Evolutionary conservation across 37 sponge, comb jelly and placozoan species (phyloP), one percentile per base, ranked within the genome.

Genomic region (Chondrosia reniformis): DNA sequence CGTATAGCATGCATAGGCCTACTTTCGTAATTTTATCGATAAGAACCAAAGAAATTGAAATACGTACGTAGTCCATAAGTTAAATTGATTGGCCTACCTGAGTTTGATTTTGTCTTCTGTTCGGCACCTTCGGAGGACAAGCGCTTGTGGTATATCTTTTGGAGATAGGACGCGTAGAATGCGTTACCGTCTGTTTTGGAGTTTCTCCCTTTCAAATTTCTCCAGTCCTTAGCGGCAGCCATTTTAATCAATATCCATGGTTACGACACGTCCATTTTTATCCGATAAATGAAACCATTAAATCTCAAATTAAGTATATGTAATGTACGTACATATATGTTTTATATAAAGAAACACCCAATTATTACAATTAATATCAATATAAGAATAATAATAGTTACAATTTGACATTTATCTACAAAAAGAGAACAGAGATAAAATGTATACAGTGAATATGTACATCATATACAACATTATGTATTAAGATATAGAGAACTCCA

Each of bases 331-430:
- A 17, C 54, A 12, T 49, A 12, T 17, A 49, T 12, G 54, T 49
- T 12, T 17, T 12, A 49, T 55, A 91, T 84, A 41, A 86, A 71
- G 63, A 93, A 93, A 36, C 86, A 78, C 0, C 84, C 46, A 13
- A 93, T 74, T 15, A 93, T 77, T 22, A 89, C 46, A 15, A 93
- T 55, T 0, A 93, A 32, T 15, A 89, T 24, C 30, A 93, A 3
- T 24, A 93, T 67, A 24, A 93, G 86, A 7, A 81, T 55, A 0
- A 93, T 25, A 22, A 93, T 93, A 41, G 81, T 79, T 63, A 82
- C 67, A 0, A 84, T 54, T 46, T 93, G 93, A 66, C 88, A 85
- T 52, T 86, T 89, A 45, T 86, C 93, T 93, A 89, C 37, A 81
- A 19, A 46, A 44, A 52, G 34, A 38, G 62, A 31, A 69, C 56